Conservation (phyloP, 2,113 vertebrate genomes). For the Microcebus griseorufus region DNA sequence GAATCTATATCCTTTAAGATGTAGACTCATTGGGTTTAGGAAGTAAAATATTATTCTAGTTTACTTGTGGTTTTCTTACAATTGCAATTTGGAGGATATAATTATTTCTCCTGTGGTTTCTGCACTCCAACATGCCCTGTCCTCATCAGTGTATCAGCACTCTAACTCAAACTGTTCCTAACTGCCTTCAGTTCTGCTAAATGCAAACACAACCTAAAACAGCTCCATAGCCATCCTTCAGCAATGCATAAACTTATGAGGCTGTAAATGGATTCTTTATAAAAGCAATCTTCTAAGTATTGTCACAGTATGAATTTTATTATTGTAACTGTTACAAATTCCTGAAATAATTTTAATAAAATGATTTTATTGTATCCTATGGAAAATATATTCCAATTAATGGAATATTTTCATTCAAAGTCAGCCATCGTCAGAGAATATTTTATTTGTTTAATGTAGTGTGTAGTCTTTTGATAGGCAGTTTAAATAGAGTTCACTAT, state of each 20-base stretch:
- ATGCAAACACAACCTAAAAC: not conserved
- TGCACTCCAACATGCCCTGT: not conserved
- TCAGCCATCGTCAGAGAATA: not conserved
- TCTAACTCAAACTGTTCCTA: not conserved
- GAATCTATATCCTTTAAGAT: not conserved
- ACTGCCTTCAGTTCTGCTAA: not conserved
- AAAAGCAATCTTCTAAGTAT: not conserved
- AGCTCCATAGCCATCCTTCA: not conserved
- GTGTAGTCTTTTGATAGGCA: not conserved
- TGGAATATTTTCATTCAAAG: constrained; percentile 29
- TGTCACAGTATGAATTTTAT: not conserved
- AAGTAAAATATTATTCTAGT: not conserved
- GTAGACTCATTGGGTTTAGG: not conserved
- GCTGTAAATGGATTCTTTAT: not conserved
- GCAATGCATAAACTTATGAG: not conserved
- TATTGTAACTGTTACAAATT: not conserved
- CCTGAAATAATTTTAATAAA: not conserved
- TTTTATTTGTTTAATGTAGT: not conserved
- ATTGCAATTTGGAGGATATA: not conserved
- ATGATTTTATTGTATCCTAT: constrained; percentile 12
- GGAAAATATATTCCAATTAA: constrained; percentile 16
- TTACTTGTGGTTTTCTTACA: not conserved
- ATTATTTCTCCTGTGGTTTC: not conserved
- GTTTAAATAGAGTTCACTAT: constrained; percentile 16
- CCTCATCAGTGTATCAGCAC: not conserved